Evolutionary conservation across 2,888 invertebrate genomes (phyloP), one percentile per base, ranked within the genome.

Genomic region (Alsophila aescularia): DNA sequence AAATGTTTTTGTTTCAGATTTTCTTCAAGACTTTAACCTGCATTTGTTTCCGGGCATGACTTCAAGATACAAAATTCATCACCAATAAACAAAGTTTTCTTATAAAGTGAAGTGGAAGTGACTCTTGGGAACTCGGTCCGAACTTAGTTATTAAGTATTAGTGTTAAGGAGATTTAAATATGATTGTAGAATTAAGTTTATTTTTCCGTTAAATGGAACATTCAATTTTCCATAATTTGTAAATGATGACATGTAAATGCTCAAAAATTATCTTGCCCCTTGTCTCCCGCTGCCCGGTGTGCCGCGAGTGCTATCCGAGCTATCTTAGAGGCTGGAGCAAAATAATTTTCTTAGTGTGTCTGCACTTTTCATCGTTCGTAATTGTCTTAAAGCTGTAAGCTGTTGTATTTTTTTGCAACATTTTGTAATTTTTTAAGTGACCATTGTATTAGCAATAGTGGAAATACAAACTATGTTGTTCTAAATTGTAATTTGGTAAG

Each of bases 171-270:
- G 85, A 89, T 85, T 87, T 83, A 81, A 79, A 83, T 84, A 88
- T 85, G 81, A 87, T 83, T 86, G 85, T 85, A 89, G 87, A 81
- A 79, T 81, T 89, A 87, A 90, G 86, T 78, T 82, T 81, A 77
- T 81, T 81, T 85, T 83, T 78, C 79, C 75, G 80, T 82, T 86
- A 80, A 67, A 75, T 77, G 79, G 78, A 74, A 82, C 77, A 81
- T 81, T 73, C 75, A 80, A 78, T 81, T 80, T 86, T 81, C 61
- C 79, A 75, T 80, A 66, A 73, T 73, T 66, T 76, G 79, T 72
- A 72, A 71, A 71, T 64, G 68, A 64, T 70, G 67, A 66, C 64
- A 64, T 69, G 69, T 69, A 66, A 61, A 69, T 70, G 58, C 61
- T 66, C 68, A 69, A 78, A n/a, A 80, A 76, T 81, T 71, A 72